Base-by-base conservation (phyloP, 1,140 invertebrate species). In the Drosophila arizonae region DNA sequence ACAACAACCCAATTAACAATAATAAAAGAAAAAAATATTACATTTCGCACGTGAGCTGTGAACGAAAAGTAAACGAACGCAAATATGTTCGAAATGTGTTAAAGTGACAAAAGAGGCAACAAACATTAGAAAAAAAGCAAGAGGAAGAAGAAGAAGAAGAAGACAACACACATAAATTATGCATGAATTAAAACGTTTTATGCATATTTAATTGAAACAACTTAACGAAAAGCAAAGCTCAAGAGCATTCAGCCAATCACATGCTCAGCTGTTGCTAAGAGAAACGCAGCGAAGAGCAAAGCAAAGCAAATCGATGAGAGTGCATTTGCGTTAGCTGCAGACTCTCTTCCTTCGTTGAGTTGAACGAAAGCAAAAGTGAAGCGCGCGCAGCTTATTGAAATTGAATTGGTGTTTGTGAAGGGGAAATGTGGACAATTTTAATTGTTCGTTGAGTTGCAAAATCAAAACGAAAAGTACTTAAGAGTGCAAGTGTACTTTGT, bases 11-110 rank as follows among this genome's bases (percentile, higher is more conserved):
- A 15, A 24, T 24, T 24, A 24, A 24, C 21, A 13, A 43, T 43
- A 43, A 43, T 43, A n/a, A 43, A 43, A 43, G 4, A n/a, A 43
- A 43, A 13, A n/a, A 0, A n/a, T 43, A 60, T 65, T 65, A 67
- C 54, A 66, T 21, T 45, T 21, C 21, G 62, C 52, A 71, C 68
- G 68, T 71, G 61, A 71, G 36, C 36, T 45, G 57, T 15, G 6
- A 51, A 36, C 48, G 0, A 13, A 33, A 66, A 48, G 13, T 50
- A 55, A 28, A 61, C 28, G 17, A 28, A 61, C 28, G 17, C 51
- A 71, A 61, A 21, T 46, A 60, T 60, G 39, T 61, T 61, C 11
- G 10, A 41, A 67, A 58, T 46, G 17, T 43, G 11, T 43, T 17
- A 43, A 39, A 21, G 39, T 45, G 69, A 58, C 36, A 72, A 73